These are phyloP conservation scores for Brachypalpus laphriformis DNA, from an alignment of 2,888 invertebrate genomes.

Conservation along the genomic window DNA sequence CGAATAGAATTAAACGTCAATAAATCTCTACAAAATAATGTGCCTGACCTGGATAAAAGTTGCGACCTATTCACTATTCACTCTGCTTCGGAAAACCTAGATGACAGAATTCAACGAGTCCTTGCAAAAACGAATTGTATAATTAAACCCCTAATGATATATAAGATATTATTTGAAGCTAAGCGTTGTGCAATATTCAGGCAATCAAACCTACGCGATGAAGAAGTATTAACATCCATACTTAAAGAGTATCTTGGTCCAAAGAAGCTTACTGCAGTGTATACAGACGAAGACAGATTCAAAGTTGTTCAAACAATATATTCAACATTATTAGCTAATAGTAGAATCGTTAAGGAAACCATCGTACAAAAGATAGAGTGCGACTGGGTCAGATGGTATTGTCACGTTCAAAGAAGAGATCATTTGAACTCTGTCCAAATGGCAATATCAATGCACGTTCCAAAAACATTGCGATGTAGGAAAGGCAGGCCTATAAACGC, in stretches of 20 bases:
- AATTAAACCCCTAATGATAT: not conserved
- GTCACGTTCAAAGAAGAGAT: no score
- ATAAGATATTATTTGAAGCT: not conserved
- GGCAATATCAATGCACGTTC: no score
- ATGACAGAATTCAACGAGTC: conserved; percentile 30
- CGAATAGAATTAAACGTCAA: not conserved
- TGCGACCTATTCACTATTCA: conserved; percentile 24
- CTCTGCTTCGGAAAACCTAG: conserved; percentile 31
- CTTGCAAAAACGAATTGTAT: conserved; percentile 7
- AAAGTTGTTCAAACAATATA: conserved; percentile 25
- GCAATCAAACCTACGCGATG: not conserved
- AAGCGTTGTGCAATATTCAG: not conserved
- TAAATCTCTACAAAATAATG: conserved; percentile 1
- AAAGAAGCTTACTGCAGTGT: conserved; percentile 27
- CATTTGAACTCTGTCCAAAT: no score
- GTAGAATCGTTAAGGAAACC: conserved; percentile 12
- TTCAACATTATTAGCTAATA: not conserved
- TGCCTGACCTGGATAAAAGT: not conserved
- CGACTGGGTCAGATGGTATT: no score
- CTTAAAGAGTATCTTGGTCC: conserved; percentile 19
- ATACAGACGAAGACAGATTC: conserved; percentile 19
- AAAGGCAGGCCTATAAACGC: no score
- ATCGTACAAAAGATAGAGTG: no score
- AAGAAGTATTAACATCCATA: not conserved
- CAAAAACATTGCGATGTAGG: no score